A percentile compares a stretch with the other conserved stretches of the same genome.
Conservation (phyloP, 2,113 vertebrate species). For the Mus musculus region DNA sequence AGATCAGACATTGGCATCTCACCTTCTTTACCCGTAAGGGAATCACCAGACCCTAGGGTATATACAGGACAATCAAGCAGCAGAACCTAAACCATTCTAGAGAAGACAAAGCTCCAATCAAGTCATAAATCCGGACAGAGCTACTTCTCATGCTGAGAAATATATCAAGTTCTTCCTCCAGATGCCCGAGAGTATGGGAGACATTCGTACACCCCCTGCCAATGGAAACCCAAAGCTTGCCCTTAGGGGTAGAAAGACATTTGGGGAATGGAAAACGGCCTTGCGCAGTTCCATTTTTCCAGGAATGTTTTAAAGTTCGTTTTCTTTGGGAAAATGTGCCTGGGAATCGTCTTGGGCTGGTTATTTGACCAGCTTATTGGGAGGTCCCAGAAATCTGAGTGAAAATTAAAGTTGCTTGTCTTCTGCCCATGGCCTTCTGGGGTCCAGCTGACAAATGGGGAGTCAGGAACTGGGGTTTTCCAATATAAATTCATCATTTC, state of each 20-base stretch:
- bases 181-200: slow-evolving; percentile 60
- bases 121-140: slow-evolving; percentile 58
- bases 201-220: slow-evolving; percentile 65
- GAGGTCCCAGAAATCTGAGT: slow-evolving; percentile 76
- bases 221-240: slow-evolving; percentile 76
- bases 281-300: slow-evolving; percentile 71
- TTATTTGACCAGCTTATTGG: slow-evolving; percentile 79
- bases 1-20: neutral
- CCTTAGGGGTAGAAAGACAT: slow-evolving; percentile 72
- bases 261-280: slow-evolving; percentile 78
- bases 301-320: slow-evolving; percentile 77
- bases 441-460: slow-evolving; percentile 67
- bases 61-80: neutral
- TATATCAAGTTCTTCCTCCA: slow-evolving; percentile 71
- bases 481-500: slow-evolving; percentile 68
- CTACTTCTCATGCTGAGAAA: slow-evolving; percentile 71
- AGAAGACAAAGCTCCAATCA: slow-evolving; percentile 47
- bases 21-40: slow-evolving; percentile 17
- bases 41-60: neutral
- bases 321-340: slow-evolving; percentile 76
- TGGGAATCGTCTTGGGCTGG: slow-evolving; percentile 73
- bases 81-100: slow-evolving; percentile 25
- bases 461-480: slow-evolving; percentile 59
- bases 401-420: slow-evolving; percentile 73
- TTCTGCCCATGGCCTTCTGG: slow-evolving; percentile 74